These are phyloP conservation scores for Alectoris magna DNA, from an alignment of 2,797 vertebrate genomes.

Conservation along the genomic window DNA sequence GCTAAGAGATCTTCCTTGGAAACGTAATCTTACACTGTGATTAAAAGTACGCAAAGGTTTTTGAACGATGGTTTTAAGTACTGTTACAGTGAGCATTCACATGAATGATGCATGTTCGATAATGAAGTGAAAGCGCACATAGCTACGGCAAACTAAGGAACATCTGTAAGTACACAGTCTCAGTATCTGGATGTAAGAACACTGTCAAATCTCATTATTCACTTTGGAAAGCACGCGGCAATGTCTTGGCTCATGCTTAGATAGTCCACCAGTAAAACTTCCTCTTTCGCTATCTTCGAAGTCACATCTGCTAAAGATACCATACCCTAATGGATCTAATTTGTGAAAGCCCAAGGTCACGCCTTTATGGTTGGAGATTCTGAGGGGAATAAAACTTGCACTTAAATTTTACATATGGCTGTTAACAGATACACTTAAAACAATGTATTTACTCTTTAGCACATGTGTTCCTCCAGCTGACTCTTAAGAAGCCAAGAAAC, in stretches of 20 bases:
- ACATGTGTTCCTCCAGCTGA: slow-evolving; percentile 51
- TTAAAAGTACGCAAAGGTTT: slow-evolving; percentile 36
- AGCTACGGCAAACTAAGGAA: not conserved
- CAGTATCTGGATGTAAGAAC: not conserved
- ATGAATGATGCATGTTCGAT: not conserved
- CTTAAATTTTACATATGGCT: slow-evolving; percentile 51
- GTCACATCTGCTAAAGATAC: slow-evolving; percentile 54
- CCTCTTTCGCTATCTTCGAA: slow-evolving; percentile 34
- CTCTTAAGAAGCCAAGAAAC: slow-evolving; percentile 3
- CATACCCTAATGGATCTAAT: slow-evolving; percentile 7
- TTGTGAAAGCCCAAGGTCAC: slow-evolving; percentile 61
- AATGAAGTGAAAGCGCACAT: not conserved
- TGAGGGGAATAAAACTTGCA: slow-evolving; percentile 47
- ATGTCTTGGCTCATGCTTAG: not conserved
- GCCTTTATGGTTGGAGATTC: slow-evolving; percentile 25
- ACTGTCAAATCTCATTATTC: not conserved
- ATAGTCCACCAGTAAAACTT: not conserved
- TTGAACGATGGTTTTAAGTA: not conserved
- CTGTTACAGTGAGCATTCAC: not conserved
- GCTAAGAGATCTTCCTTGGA: not conserved
- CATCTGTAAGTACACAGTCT: not conserved
- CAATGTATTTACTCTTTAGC: slow-evolving; percentile 47
- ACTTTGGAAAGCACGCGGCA: not conserved
- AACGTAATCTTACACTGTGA: slow-evolving; percentile 18
- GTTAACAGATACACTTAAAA: slow-evolving; percentile 58